Conservation (phyloP, 1,140 invertebrate species). For the Cataglyphis hispanica region DNA sequence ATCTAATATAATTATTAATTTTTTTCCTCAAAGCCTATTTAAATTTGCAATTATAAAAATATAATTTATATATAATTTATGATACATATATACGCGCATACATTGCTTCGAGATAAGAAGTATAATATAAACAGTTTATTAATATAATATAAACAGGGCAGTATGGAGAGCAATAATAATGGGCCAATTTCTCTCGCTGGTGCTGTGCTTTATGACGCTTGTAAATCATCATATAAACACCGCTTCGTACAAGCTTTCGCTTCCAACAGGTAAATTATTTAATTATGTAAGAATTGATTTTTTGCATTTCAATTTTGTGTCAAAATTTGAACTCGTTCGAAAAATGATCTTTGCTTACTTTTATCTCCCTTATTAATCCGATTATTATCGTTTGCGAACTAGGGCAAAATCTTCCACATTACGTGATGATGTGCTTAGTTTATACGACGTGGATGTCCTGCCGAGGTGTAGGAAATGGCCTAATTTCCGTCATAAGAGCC, state of each 20-base stretch:
- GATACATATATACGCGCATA: background rate
- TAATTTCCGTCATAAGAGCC: slow-evolving; percentile 89
- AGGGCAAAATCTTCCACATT: slow-evolving; percentile 94
- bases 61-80: background rate
- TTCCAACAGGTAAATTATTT: slow-evolving; percentile 89
- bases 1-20: background rate
- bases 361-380: background rate
- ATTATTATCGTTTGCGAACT: slow-evolving; percentile 14
- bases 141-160: slow-evolving; percentile 86
- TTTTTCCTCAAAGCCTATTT: background rate
- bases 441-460: slow-evolving; percentile 92
- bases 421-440: slow-evolving; percentile 91
- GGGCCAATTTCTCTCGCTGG: slow-evolving; percentile 92
- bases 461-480: slow-evolving; percentile 88
- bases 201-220: slow-evolving; percentile 92
- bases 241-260: slow-evolving; percentile 89
- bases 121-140: background rate
- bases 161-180: slow-evolving; percentile 92
- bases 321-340: background rate
- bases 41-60: slow-evolving; percentile 2
- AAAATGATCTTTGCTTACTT: background rate
- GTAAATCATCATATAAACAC: slow-evolving; percentile 91
- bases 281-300: background rate
- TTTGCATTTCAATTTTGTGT: background rate
- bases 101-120: background rate